Conservation (phyloP, 2,113 vertebrate genomes). For the Semnornis frantzii region DNA sequence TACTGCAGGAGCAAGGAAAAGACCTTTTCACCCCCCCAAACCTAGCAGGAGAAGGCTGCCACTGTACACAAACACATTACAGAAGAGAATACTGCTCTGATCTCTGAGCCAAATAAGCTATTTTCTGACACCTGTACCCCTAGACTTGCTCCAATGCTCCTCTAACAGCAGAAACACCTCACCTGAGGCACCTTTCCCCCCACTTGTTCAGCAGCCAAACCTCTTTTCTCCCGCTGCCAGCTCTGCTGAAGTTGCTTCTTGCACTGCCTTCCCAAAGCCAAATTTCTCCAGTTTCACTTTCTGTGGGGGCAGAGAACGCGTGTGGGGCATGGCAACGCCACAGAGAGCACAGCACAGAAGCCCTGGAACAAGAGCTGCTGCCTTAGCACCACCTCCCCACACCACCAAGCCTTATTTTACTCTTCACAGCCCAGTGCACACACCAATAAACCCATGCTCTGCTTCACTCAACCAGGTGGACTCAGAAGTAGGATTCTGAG, state of each 20-base stretch:
- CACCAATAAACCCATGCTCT: accelerated
- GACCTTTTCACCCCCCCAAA: neutral
- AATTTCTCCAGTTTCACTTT: neutral
- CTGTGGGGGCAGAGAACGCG: neutral
- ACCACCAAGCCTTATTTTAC: neutral
- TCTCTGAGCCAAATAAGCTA: neutral
- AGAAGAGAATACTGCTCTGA: neutral
- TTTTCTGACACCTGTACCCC: neutral
- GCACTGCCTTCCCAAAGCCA: neutral
- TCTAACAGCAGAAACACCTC: neutral
- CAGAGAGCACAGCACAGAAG: neutral
- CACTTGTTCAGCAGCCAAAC: neutral
- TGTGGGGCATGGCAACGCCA: accelerated
- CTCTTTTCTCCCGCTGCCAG: neutral
- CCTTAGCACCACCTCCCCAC: neutral
- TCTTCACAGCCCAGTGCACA: neutral
- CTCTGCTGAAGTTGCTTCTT: neutral
- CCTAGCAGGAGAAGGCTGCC: neutral
- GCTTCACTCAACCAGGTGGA: neutral
- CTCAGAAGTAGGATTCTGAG: neutral
- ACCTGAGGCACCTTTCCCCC: neutral
- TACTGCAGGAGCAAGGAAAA: neutral
- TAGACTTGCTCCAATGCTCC: neutral
- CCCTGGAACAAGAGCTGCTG: neutral
- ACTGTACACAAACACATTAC: neutral